Conservation (phyloP, 2,113 vertebrate species). For the Cebidichthys violaceus region DNA sequence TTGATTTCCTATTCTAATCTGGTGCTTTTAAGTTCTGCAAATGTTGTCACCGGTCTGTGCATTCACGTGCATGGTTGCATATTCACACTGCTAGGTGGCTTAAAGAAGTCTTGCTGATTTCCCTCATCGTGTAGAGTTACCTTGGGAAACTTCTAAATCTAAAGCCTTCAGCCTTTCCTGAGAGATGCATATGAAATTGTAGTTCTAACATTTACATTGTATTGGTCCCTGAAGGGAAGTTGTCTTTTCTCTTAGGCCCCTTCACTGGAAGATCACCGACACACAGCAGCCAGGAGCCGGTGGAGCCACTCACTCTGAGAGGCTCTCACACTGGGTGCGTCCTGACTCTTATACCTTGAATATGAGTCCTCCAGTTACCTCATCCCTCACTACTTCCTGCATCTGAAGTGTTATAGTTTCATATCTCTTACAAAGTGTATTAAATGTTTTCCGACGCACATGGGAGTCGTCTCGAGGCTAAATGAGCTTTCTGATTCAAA, state of each 20-base stretch:
- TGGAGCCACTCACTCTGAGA: background rate
- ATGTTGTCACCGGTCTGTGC: background rate
- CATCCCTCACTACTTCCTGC: background rate
- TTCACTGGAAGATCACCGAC: background rate
- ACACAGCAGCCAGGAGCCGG: background rate
- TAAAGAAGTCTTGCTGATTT: background rate
- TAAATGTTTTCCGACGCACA: background rate
- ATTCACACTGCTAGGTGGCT: background rate
- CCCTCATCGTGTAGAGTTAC: background rate
- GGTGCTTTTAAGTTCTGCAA: background rate
- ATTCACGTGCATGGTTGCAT: background rate
- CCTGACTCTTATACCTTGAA: background rate
- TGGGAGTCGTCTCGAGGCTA: background rate
- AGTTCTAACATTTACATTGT: background rate
- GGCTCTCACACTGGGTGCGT: background rate
- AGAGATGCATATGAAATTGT: background rate
- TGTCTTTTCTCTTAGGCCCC: background rate
- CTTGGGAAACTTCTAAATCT: background rate
- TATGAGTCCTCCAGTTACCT: background rate
- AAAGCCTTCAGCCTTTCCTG: slow-evolving; percentile 4
- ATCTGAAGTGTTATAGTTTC: background rate
- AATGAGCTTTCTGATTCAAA: background rate
- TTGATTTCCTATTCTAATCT: slow-evolving; percentile 15
- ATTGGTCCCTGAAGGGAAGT: slow-evolving; percentile 33
- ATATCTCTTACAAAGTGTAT: background rate